Base-by-base conservation (phyloP, 2,113 vertebrate species). In the Nipponia nippon region DNA sequence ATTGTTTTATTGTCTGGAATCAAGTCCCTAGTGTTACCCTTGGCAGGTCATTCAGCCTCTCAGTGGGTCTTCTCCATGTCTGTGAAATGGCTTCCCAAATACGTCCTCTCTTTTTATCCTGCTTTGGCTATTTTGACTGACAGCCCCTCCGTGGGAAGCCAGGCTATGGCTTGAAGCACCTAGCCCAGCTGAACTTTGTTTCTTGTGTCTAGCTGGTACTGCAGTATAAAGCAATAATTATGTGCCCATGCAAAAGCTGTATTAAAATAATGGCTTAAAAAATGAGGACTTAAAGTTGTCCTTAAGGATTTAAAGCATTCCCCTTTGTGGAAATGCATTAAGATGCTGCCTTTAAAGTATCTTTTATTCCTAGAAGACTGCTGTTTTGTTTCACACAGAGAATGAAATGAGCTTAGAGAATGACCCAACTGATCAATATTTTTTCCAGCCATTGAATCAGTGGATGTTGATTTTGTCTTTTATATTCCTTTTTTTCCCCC, bases 391-490 rank as follows among this genome's bases (percentile, higher is more conserved):
- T 96, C 92, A 94, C 75, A 78, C 58, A 77, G 87, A 94, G 92
- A 95, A 92, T 73, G 29, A 93, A 97, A 95, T 80, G 75, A 92
- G 58, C 71, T 94, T 89, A 75, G 79, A 81, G 92, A 95, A 91
- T 91, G 91, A 83, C 87, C 70, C 20, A 78, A 49, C 59, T 93
- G 88, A 96, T 97, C 88, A 92, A 96, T 93, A 95, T 34, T 90
- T 97, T 93, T 95, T 86, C 67, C 69, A 94, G 67, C 55, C 71
- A 65, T 44, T 90, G 83, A 91, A 94, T 92, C 59, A 75, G 50
- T 87, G 50, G 72, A 85, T 89, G 91, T 69, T 94, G 93, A 87
- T 94, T 95, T 97, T 94, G 56, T 76, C 87, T 96, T 91, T 96
- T 95, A 27, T 89, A 42, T 96, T 95, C 84, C 38, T 34, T 59